Percentiles rank a stretch among this genome's conserved stretches.
Conservation (phyloP, 2,113 vertebrate species). For the Nanorana parkeri region DNA sequence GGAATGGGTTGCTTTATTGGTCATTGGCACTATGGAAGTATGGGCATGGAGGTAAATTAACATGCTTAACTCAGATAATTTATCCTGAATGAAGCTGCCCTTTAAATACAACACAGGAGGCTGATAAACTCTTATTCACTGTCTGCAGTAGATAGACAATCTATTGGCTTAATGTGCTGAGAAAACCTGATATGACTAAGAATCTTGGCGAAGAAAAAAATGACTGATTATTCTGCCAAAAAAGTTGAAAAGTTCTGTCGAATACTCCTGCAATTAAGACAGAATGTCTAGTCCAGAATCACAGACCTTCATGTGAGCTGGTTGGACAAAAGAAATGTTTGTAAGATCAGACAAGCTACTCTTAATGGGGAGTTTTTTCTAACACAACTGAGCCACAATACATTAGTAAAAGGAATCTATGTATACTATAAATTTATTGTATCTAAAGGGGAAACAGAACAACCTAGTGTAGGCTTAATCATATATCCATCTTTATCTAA, state of each 20-base stretch:
- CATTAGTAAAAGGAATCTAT: no score
- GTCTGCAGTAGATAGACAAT: neutral
- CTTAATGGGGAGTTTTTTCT: neutral
- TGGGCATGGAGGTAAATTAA: no score
- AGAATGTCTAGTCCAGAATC: neutral
- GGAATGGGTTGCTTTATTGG: no score
- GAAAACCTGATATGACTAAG: constrained; percentile 5
- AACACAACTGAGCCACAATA: neutral
- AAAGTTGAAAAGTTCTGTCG: neutral
- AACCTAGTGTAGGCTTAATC: no score
- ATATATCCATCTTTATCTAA: no score
- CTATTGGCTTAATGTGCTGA: neutral
- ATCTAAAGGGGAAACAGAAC: no score
- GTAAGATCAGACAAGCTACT: neutral
- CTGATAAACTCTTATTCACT: neutral
- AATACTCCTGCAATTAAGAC: constrained; percentile 4
- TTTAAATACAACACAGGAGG: neutral
- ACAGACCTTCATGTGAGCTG: neutral
- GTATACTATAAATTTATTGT: no score
- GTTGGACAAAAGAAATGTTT: neutral
- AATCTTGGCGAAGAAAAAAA: neutral
- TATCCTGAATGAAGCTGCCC: no score
- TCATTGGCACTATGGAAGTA: no score
- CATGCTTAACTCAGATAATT: no score
- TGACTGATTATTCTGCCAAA: neutral